Base-by-base conservation (phyloP, 2,888 invertebrate species). In the Acleris laterana region DNA sequence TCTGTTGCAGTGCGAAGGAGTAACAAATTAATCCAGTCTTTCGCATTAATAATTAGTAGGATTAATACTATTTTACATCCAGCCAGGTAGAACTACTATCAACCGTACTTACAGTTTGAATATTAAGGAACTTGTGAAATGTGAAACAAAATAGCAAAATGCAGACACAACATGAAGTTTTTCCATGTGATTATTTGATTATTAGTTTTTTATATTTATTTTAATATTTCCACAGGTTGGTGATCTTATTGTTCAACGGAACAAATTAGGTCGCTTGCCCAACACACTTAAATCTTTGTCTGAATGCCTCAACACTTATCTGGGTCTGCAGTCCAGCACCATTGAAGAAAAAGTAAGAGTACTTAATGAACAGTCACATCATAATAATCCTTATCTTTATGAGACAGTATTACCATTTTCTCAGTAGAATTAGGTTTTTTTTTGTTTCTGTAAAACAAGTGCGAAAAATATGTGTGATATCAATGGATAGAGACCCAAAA, bases 161-260 rank as follows among this genome's bases (percentile, higher is more conserved):
- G 38, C 38, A 38, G 38, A 11, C 9, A 4, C 38, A 13, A 4
- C 38, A 38, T 13, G 4, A 38, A 13, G 1, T 32, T 38, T 38
- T 3, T 38, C 9, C 3, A 38, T 38, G 38, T 38, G 38, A 38
- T 13, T 13, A 38, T 38, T 38, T 38, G 3, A 38, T 13, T 4
- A 4, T 1, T 5, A 38, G 13, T 13, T 38, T 32, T 32, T 32
- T 9, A 44, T n/a, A 16, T 5, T 48, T 25, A 20, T 16, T 22
- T 50, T 19, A 50, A 25, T 60, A 25, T 51, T 58, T 63, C 56
- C 38, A 83, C 72, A 93, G 94, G 95, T 94, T 77, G 90, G 88
- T 49, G 90, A 91, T 71, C 74, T 92, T 63, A 87, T 93, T 28
- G 85, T 93, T 56, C 83, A 83, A 69, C 89, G 82, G 72, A 92